A percentile compares a stretch with the other conserved stretches of the same genome.
These are phyloP conservation scores for Zonitis immaculata DNA, from an alignment of 2,888 invertebrate genomes.

Conservation along the genomic window DNA sequence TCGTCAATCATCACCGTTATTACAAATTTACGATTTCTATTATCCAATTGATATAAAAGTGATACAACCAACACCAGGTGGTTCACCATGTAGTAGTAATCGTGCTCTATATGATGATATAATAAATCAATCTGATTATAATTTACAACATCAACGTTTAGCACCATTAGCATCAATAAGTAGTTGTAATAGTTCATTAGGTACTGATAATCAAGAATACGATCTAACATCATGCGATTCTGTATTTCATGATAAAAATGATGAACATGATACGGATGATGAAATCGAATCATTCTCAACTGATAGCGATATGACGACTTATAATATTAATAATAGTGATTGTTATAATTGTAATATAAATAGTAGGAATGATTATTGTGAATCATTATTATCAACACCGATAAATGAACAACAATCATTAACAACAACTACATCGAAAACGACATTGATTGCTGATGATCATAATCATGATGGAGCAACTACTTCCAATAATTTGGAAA, in stretches of 20 bases:
- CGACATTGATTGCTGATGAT: slow-evolving; percentile 30
- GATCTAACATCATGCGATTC: slow-evolving; percentile 73
- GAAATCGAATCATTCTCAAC: slow-evolving; percentile 75
- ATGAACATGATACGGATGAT: slow-evolving; percentile 62
- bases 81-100: slow-evolving; percentile 75
- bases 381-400: slow-evolving; percentile 11
- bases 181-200: slow-evolving; percentile 67
- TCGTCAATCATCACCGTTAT: slow-evolving; percentile 45
- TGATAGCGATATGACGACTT: slow-evolving; percentile 63
- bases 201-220: slow-evolving; percentile 59
- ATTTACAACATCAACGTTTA: slow-evolving; percentile 49
- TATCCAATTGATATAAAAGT: slow-evolving; percentile 54
- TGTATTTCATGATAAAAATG: slow-evolving; percentile 67
- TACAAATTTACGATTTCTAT: slow-evolving; percentile 45
- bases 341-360: slow-evolving; percentile 24
- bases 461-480: slow-evolving; percentile 32
- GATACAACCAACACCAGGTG: slow-evolving; percentile 75
- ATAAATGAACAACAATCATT: slow-evolving; percentile 33
- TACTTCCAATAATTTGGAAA: slow-evolving; percentile 44
- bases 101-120: slow-evolving; percentile 50
- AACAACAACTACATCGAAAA: slow-evolving; percentile 23
- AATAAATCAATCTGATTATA: slow-evolving; percentile 8
- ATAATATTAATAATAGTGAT: slow-evolving; percentile 23
- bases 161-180: slow-evolving; percentile 78
- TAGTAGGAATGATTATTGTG: slow-evolving; percentile 10